These are phyloP conservation scores for Drosophila helvetica DNA, from an alignment of 2,888 invertebrate species.

Conservation along the genomic window DNA sequence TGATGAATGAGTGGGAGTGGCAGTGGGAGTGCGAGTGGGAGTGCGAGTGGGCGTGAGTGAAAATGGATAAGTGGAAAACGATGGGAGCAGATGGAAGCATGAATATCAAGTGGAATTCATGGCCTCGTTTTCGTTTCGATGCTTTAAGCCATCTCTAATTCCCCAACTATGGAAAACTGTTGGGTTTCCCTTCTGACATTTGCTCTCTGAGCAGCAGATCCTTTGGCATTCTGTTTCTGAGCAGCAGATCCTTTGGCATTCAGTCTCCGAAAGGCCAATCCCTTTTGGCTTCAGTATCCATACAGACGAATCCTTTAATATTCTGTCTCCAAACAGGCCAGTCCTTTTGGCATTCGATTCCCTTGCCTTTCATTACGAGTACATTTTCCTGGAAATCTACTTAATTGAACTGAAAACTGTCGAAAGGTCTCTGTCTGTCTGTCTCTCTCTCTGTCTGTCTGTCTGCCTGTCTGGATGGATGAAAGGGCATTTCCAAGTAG, in stretches of 20 bases:
- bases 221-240: neutral
- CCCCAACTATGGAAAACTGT: neutral
- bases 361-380: conserved; percentile 38
- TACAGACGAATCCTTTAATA: neutral
- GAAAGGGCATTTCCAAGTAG: conserved; percentile 43
- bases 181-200: neutral
- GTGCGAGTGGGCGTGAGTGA: conserved; percentile 25
- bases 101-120: conserved; percentile 58
- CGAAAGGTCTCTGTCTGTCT: conserved; percentile 9
- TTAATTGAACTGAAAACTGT: conserved; percentile 60
- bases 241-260: neutral
- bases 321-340: neutral
- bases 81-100: conserved; percentile 10
- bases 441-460: conserved; percentile 12
- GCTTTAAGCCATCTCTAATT: conserved; percentile 16
- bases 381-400: conserved; percentile 27
- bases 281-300: neutral
- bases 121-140: conserved; percentile 18
- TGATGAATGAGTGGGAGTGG: conserved; percentile 51
- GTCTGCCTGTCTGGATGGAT: conserved; percentile 16
- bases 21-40: conserved; percentile 22
- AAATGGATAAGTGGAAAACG: conserved; percentile 12
- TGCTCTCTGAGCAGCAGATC: no score
- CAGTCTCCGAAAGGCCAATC: neutral
- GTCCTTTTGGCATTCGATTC: neutral